A percentile compares a stretch with the other conserved stretches of the same genome.
phyloP scores from a whole-genome alignment of 2,113 vertebrate species.

The Microtus montanus region DNA sequence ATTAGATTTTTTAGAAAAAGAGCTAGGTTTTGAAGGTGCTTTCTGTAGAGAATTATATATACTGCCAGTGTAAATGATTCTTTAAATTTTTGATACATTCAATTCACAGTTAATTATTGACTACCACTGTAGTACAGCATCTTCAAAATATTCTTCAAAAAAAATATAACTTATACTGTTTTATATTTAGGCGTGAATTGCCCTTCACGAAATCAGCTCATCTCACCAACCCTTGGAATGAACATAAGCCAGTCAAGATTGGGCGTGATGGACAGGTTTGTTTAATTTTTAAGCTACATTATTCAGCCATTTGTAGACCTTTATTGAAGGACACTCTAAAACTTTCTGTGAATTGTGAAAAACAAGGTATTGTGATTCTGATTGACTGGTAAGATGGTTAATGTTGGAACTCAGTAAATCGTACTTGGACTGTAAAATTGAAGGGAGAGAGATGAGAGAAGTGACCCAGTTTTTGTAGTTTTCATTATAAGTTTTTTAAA shows the following conservation, averaged over 20 bases:
- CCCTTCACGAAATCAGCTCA: slow-evolving; percentile 98
- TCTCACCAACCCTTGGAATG: slow-evolving; percentile 98
- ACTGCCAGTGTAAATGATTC: not conserved
- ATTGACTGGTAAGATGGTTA: not conserved
- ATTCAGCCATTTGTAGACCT: not conserved
- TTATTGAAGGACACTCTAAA: slow-evolving; percentile 15
- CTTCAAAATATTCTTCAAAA: slow-evolving; percentile 38
- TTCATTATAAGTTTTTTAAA: not conserved
- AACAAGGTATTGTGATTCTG: slow-evolving; percentile 10
- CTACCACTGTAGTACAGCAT: not conserved
- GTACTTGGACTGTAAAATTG: not conserved
- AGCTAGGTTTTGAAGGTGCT: not conserved
- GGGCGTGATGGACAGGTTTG: slow-evolving; percentile 98
- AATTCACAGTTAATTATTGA: not conserved
- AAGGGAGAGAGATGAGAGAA: slow-evolving; percentile 23
- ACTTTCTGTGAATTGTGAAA: not conserved
- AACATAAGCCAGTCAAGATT: slow-evolving; percentile 98
- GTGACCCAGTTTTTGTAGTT: not conserved
- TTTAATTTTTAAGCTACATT: slow-evolving; percentile 43
- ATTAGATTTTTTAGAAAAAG: not conserved
- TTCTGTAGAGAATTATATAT: not conserved
- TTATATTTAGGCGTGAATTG: slow-evolving; percentile 92
- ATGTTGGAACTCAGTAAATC: slow-evolving; percentile 38
- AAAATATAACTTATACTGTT: slow-evolving; percentile 70
- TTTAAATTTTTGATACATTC: slow-evolving; percentile 32